Conservation (phyloP, 2,888 invertebrate species). For the Entomobrya multifasciata region DNA sequence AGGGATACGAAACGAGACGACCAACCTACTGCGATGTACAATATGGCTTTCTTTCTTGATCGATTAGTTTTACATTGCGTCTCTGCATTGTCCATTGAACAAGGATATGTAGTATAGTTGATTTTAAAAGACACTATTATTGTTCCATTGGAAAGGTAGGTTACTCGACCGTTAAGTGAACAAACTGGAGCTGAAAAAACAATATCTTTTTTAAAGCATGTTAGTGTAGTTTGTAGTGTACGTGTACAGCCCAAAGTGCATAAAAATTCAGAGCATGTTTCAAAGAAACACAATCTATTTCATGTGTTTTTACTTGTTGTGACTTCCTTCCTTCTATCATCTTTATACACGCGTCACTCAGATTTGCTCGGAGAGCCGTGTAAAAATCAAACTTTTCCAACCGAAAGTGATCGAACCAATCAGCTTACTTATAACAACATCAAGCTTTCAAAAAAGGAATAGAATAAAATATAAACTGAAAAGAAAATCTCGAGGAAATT, state of each 20-base stretch:
- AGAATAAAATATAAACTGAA: slow-evolving; percentile 49
- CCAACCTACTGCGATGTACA: neutral
- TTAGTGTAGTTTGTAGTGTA: neutral
- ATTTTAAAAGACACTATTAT: no score
- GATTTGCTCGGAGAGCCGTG: slow-evolving; percentile 45
- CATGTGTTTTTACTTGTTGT: neutral
- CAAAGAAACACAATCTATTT: slow-evolving; percentile 19
- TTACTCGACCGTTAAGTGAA: no score
- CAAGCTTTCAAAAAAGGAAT: slow-evolving; percentile 47
- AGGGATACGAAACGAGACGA: neutral
- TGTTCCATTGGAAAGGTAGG: no score
- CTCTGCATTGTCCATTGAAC: neutral
- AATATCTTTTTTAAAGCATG: neutral
- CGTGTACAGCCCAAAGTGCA: slow-evolving; percentile 13
- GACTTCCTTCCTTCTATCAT: no score
- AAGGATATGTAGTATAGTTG: no score
- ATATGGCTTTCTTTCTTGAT: neutral
- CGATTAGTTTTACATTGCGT: neutral
- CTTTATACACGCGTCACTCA: neutral
- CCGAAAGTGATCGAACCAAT: slow-evolving; percentile 64
- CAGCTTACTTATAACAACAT: slow-evolving; percentile 46
- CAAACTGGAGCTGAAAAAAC: no score
- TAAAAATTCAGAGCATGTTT: slow-evolving; percentile 58
- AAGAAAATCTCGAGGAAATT: slow-evolving; percentile 51
- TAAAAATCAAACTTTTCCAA: slow-evolving; percentile 59